Evolutionary conservation across 2,113 vertebrate species (phyloP).

Genomic region (Benitochromis conjunctus): DNA sequence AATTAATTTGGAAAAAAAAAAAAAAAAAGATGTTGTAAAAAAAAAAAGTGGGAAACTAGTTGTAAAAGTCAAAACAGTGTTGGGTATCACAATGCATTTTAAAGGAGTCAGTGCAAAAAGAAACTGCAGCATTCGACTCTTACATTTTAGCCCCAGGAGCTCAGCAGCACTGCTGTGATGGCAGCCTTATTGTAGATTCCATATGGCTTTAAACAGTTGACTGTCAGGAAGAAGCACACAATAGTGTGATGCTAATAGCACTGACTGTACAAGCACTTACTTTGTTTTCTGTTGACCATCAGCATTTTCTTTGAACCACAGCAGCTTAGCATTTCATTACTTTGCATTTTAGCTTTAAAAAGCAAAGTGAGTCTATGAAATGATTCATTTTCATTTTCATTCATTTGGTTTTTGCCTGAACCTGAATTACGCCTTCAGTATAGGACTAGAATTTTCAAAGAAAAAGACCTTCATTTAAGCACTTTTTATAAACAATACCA

Average conservation of each 20-base stretch:
- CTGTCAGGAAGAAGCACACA: not conserved
- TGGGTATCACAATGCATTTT: not conserved
- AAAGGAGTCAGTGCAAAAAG: not conserved
- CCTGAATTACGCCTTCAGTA: not conserved
- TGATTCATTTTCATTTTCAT: not conserved
- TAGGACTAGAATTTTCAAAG: not conserved
- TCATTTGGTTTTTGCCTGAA: not conserved
- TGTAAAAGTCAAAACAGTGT: not conserved
- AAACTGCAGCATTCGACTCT: not conserved
- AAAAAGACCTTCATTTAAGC: not conserved
- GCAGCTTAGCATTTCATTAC: not conserved
- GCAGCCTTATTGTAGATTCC: not conserved
- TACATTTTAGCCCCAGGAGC: not conserved
- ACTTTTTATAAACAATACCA: not conserved
- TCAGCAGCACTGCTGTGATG: not conserved
- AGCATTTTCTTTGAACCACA: not conserved
- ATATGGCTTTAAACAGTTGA: not conserved
- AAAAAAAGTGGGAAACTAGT: too few species aligned
- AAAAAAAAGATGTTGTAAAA: not conserved
- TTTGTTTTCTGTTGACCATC: not conserved
- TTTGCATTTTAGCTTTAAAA: not conserved
- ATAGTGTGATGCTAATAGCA: not conserved
- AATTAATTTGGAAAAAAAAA: too few species aligned
- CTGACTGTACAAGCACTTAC: not conserved
- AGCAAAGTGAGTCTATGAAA: not conserved